Evolutionary conservation across 2,113 vertebrate genomes (phyloP).

Genomic region (Pseudolaguvia tuberculata): DNA sequence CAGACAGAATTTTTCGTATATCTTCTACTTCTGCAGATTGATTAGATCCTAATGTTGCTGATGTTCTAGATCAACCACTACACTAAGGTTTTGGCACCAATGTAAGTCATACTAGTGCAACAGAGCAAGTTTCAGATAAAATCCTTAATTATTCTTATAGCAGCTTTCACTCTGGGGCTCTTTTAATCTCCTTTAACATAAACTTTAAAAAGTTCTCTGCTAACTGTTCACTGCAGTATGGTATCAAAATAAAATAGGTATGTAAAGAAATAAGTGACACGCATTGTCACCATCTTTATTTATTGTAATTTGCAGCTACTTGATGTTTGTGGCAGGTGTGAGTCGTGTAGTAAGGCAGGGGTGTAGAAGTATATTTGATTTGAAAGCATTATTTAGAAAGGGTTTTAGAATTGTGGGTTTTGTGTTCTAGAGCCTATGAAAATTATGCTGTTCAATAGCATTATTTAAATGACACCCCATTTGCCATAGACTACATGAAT

Average conservation of each 20-base stretch:
- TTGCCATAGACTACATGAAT: slow-evolving; percentile 44
- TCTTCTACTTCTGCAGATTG: background rate
- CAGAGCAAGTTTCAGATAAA: background rate
- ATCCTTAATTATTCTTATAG: background rate
- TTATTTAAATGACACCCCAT: slow-evolving; percentile 42
- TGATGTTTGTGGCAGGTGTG: background rate
- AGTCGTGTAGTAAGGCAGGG: background rate
- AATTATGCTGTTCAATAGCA: slow-evolving; percentile 58
- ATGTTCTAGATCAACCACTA: slow-evolving; percentile 1
- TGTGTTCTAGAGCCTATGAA: slow-evolving; percentile 55
- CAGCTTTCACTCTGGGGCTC: background rate
- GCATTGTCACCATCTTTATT: background rate
- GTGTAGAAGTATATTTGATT: slow-evolving; percentile 6
- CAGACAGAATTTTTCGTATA: background rate
- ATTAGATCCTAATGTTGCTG: slow-evolving; percentile 2
- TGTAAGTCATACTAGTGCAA: background rate
- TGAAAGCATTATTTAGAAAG: slow-evolving; percentile 53
- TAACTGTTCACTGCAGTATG: too few relatives aligned
- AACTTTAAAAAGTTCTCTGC: too few relatives aligned
- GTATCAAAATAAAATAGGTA: background rate
- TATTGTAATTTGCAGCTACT: background rate
- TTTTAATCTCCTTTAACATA: background rate
- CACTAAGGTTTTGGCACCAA: background rate
- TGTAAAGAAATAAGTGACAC: background rate
- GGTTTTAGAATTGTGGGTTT: slow-evolving; percentile 37